A percentile compares a stretch with the other conserved stretches of the same genome.
These are phyloP conservation scores for Tyrannus savana DNA, from an alignment of 2,113 vertebrate genomes.

Conservation along the genomic window DNA sequence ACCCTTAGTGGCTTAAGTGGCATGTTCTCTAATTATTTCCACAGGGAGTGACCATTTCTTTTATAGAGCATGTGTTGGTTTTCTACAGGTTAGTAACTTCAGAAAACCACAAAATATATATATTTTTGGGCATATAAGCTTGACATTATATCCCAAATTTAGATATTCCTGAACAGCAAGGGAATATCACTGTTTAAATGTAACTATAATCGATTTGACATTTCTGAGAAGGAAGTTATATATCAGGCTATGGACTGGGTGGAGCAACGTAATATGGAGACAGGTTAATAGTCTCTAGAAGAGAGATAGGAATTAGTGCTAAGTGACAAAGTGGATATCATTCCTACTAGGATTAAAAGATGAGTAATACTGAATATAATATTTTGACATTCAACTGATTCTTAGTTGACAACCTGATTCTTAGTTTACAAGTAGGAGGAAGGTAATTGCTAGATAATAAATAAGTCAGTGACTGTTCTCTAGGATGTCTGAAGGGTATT, in stretches of 20 bases:
- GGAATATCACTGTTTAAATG: neutral
- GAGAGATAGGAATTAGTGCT: neutral
- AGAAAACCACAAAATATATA: neutral
- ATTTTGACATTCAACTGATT: neutral
- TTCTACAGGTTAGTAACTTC: neutral
- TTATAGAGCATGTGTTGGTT: neutral
- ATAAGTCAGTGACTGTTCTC: neutral
- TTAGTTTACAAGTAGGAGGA: neutral
- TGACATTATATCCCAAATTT: neutral
- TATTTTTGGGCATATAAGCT: neutral
- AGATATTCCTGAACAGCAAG: neutral
- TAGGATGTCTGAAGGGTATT: neutral
- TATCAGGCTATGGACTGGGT: neutral
- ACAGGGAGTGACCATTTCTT: neutral
- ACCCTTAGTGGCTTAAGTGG: neutral
- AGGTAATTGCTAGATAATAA: neutral
- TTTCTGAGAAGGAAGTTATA: neutral
- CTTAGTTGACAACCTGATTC: neutral
- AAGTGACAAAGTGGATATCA: neutral
- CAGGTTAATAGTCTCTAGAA: neutral
- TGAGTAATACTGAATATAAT: neutral
- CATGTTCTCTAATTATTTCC: neutral
- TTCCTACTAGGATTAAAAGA: neutral
- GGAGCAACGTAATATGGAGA: neutral
- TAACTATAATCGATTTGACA: neutral